Conservation (phyloP, 2,113 vertebrate species). For the Bubo bubo region DNA sequence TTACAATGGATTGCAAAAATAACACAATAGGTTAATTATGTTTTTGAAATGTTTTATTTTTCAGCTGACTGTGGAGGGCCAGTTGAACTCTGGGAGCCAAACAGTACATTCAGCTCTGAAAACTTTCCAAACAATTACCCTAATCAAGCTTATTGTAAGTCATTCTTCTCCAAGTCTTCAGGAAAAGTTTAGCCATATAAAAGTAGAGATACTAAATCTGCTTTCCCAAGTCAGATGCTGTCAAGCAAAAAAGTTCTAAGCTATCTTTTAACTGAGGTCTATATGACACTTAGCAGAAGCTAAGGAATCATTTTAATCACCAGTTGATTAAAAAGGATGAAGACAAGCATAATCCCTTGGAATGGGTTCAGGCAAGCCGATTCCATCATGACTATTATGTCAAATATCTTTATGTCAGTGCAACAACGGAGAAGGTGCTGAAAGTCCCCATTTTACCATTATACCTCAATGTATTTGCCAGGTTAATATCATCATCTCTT, state of each 20-base stretch:
- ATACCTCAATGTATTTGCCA: background rate
- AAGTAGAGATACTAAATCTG: background rate
- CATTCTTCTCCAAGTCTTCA: background rate
- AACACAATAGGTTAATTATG: background rate
- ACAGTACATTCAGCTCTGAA: conserved; percentile 85
- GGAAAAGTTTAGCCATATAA: background rate
- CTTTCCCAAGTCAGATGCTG: background rate
- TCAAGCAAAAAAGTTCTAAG: background rate
- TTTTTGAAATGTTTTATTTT: conserved; percentile 39
- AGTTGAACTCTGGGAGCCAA: conserved; percentile 87
- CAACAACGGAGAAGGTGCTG: background rate
- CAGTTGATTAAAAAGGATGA: background rate
- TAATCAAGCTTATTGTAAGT: conserved; percentile 85
- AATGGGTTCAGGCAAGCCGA: background rate
- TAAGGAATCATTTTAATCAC: background rate
- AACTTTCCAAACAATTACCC: conserved; percentile 87
- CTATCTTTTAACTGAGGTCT: background rate
- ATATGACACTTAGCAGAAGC: background rate
- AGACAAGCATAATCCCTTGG: background rate
- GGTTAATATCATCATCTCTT: background rate
- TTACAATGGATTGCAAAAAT: background rate
- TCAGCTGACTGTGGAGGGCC: conserved; percentile 91
- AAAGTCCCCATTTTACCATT: background rate
- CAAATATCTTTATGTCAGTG: background rate
- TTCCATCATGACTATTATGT: background rate